Percentiles rank a stretch among this genome's conserved stretches.
Evolutionary conservation across 2,113 vertebrate genomes (phyloP).

Genomic region (Syngnathoides biaculeatus): DNA sequence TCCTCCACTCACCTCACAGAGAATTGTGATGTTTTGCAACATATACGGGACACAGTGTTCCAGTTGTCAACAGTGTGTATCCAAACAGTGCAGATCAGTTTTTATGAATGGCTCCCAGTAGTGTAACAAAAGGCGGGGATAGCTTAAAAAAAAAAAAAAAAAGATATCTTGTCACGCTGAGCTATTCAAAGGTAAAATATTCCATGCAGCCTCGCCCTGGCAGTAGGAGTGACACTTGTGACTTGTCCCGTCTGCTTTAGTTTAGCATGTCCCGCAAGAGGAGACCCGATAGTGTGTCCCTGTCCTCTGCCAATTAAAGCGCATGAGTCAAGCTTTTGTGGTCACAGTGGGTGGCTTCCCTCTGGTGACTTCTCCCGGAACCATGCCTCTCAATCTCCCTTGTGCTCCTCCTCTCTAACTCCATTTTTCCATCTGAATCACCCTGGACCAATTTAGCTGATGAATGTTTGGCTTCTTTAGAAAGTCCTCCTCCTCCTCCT

Average conservation of each 20-base stretch:
- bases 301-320: slow-evolving; percentile 43
- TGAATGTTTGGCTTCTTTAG: slow-evolving; percentile 23
- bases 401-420: slow-evolving; percentile 27
- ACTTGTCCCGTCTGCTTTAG: slow-evolving; percentile 10
- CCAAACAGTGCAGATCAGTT: not conserved
- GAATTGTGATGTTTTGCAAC: slow-evolving; percentile 45
- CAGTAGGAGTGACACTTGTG: slow-evolving; percentile 16
- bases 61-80: slow-evolving; percentile 24
- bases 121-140: not conserved
- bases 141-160: too few relatives aligned
- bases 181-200: slow-evolving; percentile 36
- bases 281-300: slow-evolving; percentile 32
- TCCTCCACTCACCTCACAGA: not conserved
- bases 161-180: slow-evolving; percentile 12
- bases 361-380: slow-evolving; percentile 59
- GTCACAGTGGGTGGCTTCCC: slow-evolving; percentile 61
- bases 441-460: slow-evolving; percentile 16
- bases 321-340: slow-evolving; percentile 63
- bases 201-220: slow-evolving; percentile 23
- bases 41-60: slow-evolving; percentile 39
- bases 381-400: slow-evolving; percentile 46
- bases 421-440: slow-evolving; percentile 52
- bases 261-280: slow-evolving; percentile 29
- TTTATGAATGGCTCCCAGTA: not conserved
- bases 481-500: slow-evolving; percentile 26